These are phyloP conservation scores for Dunckerocampus dactyliophorus DNA, from an alignment of 2,113 vertebrate genomes.

Conservation along the genomic window DNA sequence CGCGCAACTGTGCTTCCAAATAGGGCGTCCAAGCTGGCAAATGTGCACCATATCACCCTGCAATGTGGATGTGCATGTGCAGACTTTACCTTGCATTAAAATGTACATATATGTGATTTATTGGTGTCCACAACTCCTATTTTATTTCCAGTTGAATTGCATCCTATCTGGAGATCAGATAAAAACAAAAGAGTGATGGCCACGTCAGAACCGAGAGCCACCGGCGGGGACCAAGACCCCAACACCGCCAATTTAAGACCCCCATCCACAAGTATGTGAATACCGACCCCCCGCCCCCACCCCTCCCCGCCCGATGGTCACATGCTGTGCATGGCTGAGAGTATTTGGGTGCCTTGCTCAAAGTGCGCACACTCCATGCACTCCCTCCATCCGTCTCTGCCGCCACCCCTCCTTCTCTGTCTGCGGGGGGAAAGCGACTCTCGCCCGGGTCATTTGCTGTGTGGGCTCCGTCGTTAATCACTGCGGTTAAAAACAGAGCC, in stretches of 20 bases:
- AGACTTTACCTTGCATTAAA: not conserved
- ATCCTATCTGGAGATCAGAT: slow-evolving; percentile 40
- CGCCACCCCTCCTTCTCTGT: slow-evolving; percentile 45
- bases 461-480: slow-evolving; percentile 67
- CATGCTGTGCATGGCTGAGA: slow-evolving; percentile 3
- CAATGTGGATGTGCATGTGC: slow-evolving; percentile 9
- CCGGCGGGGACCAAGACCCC: slow-evolving; percentile 83
- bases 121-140: not conserved
- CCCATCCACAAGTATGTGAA: slow-evolving; percentile 88
- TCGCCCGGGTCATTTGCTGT: slow-evolving; percentile 63
- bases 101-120: not conserved
- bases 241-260: slow-evolving; percentile 87
- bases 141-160: slow-evolving; percentile 56
- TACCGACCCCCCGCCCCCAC: not conserved
- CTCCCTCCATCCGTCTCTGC: slow-evolving; percentile 15
- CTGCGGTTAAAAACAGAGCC: slow-evolving; percentile 70
- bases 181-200: slow-evolving; percentile 79
- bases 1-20: slow-evolving; percentile 23
- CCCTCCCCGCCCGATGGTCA: slow-evolving; percentile 7
- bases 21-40: slow-evolving; percentile 2
- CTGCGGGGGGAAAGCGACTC: slow-evolving; percentile 40
- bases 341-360: slow-evolving; percentile 50
- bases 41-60: no score
- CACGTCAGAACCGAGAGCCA: slow-evolving; percentile 85
- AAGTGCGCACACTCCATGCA: slow-evolving; percentile 5